Conservation (phyloP, 2,888 invertebrate genomes). For the Zaprionus bogoriensis region DNA sequence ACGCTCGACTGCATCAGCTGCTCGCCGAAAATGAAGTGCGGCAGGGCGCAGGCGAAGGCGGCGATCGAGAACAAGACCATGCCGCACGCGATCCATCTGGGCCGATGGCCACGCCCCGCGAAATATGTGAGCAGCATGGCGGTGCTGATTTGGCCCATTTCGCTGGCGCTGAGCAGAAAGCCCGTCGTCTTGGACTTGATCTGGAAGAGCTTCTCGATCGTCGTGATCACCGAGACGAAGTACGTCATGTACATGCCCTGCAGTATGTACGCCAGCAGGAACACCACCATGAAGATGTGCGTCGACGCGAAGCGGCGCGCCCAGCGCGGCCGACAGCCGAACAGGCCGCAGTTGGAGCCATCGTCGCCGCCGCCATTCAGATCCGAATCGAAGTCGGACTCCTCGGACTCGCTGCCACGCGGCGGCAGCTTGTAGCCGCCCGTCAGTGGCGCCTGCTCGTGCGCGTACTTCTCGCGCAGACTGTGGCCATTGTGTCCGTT, state of each 20-base stretch:
- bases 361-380: conserved; percentile 57
- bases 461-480: conserved; percentile 76
- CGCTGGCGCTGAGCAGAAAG: conserved; percentile 93
- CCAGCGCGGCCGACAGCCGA: conserved; percentile 90
- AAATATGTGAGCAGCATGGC: conserved; percentile 93
- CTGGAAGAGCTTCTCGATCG: conserved; percentile 95
- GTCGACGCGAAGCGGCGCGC: conserved; percentile 92
- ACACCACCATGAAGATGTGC: conserved; percentile 93
- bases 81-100: conserved; percentile 96
- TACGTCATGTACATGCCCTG: conserved; percentile 97
- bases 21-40: conserved; percentile 93
- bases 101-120: conserved; percentile 95
- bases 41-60: conserved; percentile 92
- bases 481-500: conserved; percentile 65
- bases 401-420: conserved; percentile 71
- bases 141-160: conserved; percentile 96
- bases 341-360: conserved; percentile 88
- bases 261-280: conserved; percentile 93
- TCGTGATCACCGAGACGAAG: conserved; percentile 96
- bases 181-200: conserved; percentile 96
- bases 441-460: conserved; percentile 82
- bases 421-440: conserved; percentile 70
- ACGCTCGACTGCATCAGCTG: conserved; percentile 84
- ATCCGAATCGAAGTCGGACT: conserved; percentile 76
- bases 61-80: conserved; percentile 94